phyloP scores from a whole-genome alignment of 2,888 invertebrate genomes.

The Andricus curvator region DNA sequence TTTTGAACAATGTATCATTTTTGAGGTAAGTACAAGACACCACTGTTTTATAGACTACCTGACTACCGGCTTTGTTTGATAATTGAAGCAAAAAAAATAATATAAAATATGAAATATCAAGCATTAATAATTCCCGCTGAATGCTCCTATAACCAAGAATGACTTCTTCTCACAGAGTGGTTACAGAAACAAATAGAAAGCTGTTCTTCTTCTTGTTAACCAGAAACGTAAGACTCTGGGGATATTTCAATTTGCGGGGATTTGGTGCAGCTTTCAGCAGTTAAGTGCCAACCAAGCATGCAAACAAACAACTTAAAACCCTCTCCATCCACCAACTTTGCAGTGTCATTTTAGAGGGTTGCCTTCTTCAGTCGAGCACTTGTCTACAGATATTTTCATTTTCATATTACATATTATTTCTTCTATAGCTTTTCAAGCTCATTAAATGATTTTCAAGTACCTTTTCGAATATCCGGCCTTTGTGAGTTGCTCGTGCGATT shows the following conservation, averaged over 20 bases:
- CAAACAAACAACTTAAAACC: slow-evolving; percentile 59
- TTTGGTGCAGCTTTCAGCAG: slow-evolving; percentile 54
- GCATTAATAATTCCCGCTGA: not conserved
- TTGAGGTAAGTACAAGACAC: no score
- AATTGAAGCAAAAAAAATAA: no score
- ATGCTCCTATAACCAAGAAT: not conserved
- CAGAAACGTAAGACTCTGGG: slow-evolving; percentile 63
- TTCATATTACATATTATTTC: not conserved
- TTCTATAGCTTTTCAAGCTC: not conserved
- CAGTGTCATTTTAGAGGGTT: not conserved
- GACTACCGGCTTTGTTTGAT: no score
- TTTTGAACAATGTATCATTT: no score
- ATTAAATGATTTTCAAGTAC: slow-evolving; percentile 71
- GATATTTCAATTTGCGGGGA: slow-evolving; percentile 73
- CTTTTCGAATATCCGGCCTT: slow-evolving; percentile 81
- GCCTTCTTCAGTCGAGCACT: not conserved
- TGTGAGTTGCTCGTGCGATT: slow-evolving; percentile 75
- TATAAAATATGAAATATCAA: not conserved
- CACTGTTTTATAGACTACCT: no score
- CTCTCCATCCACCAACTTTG: slow-evolving; percentile 41
- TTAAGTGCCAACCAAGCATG: slow-evolving; percentile 51
- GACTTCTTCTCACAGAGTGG: slow-evolving; percentile 51
- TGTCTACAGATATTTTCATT: not conserved
- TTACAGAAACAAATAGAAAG: slow-evolving; percentile 68
- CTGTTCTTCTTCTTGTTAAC: slow-evolving; percentile 72